Percentiles rank a stretch among this genome's conserved stretches.
phyloP scores from a whole-genome alignment of 2,797 vertebrate species.

The Enteromius mattozi region DNA sequence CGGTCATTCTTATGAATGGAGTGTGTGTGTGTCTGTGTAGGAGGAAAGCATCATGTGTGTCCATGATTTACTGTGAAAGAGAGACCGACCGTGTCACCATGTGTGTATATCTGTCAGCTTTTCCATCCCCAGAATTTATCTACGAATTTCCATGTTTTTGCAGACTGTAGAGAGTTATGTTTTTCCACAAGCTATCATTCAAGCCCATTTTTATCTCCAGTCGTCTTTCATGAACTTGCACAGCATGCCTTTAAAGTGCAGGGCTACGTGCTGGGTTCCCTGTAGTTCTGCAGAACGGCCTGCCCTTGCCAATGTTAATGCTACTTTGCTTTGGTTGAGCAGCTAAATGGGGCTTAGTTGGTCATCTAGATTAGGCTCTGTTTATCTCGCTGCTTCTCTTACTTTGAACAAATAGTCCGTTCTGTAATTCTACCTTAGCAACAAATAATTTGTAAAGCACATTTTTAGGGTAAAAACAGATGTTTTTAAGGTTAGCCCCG shows the following conservation, averaged over 20 bases:
- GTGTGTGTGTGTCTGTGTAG: constrained; percentile 52
- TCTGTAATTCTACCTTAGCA: not conserved
- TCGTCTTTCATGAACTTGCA: constrained; percentile 16
- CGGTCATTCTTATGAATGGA: constrained; percentile 46
- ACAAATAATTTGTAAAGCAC: not conserved
- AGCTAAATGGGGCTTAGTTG: constrained; percentile 20
- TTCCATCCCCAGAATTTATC: constrained; percentile 33
- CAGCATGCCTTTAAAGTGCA: constrained; percentile 19
- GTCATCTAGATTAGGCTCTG: constrained; percentile 23
- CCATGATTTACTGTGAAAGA: constrained; percentile 35
- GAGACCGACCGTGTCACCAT: constrained; percentile 25
- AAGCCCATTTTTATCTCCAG: constrained; percentile 32
- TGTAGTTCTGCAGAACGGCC: constrained; percentile 25
- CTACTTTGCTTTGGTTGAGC: constrained; percentile 25
- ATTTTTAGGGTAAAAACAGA: not conserved
- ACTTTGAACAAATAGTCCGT: not conserved
- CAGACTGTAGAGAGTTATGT: constrained; percentile 28
- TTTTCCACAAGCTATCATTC: constrained; percentile 40
- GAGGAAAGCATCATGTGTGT: constrained; percentile 37
- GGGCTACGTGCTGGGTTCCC: constrained; percentile 34
- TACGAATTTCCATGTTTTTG: constrained; percentile 30
- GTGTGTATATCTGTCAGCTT: constrained; percentile 47
- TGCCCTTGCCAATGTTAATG: constrained; percentile 27
- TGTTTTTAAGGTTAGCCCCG: not conserved
- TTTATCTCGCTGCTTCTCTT: constrained; percentile 25